These are phyloP conservation scores for Apostichopus leukothele DNA, from an alignment of 53 echinoderm and acorn worm species.

Conservation along the genomic window DNA sequence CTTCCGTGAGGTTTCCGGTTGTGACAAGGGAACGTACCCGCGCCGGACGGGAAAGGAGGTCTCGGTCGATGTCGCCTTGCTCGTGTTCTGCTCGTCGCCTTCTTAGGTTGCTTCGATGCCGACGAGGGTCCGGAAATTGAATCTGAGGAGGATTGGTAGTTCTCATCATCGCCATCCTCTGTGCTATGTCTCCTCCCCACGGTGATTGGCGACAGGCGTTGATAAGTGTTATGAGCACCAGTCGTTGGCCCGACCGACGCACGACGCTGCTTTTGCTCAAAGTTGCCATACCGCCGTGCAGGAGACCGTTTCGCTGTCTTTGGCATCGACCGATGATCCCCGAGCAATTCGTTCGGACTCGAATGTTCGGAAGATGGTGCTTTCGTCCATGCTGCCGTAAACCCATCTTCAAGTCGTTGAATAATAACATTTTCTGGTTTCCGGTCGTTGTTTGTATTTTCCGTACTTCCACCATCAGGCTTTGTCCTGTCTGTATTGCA, in stretches of 20 bases:
- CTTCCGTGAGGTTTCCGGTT: conserved; percentile 15
- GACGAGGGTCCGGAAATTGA: conserved; percentile 33
- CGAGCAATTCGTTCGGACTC: conserved; percentile 26
- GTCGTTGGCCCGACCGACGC: conserved; percentile 35
- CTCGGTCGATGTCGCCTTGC: conserved; percentile 32
- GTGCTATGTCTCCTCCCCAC: conserved; percentile 18
- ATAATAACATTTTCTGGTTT: conserved; percentile 71
- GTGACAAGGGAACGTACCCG: conserved; percentile 28
- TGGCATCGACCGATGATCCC: conserved; percentile 5
- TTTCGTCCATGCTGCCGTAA: conserved; percentile 94
- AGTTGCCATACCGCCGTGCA: conserved; percentile 16
- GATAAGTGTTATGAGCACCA: conserved; percentile 20
- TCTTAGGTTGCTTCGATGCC: conserved; percentile 30
- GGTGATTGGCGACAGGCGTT: conserved; percentile 26
- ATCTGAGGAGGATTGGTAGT: conserved; percentile 47
- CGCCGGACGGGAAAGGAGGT: conserved; percentile 36
- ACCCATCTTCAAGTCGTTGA: conserved; percentile 89
- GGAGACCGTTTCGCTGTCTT: conserved; percentile 41
- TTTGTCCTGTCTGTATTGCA: conserved; percentile 42
- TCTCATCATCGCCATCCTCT: conserved; percentile 45
- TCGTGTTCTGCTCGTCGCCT: conserved; percentile 21
- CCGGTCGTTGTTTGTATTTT: conserved; percentile 45
- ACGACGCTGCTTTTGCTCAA: conserved; percentile 30
- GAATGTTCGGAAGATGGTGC: conserved; percentile 57
- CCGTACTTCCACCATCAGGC: conserved; percentile 33